Evolutionary conservation across 2,113 vertebrate species (phyloP), one percentile per base, ranked within the genome.

Genomic region (Lophochroa leadbeateri): DNA sequence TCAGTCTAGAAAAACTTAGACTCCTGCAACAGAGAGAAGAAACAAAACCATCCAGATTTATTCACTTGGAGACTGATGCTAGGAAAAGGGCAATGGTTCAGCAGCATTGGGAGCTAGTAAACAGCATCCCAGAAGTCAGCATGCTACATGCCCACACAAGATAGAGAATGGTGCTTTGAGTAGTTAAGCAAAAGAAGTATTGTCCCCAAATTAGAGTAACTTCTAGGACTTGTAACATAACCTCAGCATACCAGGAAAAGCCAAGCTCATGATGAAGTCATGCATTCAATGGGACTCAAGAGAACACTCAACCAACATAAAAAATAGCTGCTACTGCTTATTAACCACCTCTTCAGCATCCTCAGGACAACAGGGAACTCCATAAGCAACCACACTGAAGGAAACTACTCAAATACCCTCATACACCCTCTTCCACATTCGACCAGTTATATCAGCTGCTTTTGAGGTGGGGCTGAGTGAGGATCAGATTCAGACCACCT

Each of bases 171-270:
- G 44, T 39, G 80, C 83, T 69, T n/a, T 15, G 33, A 72, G n/a
- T 0, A 58, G 57, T 4, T 55, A 64, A 61, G 87, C 57, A 69
- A 77, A 74, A 63, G 67, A 69, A 20, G 47, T 10, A 76, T 23
- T 82, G 67, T 83, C 79, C 47, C 23, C 37, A 93, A 70, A 90
- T 63, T 70, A 77, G 31, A 5, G 57, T 25, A 76, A 72, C 29
- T 79, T 86, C 87, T 61, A 68, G 61, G 89, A 92, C 44, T 69
- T 79, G 64, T 43, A 86, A 52, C 76, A 68, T 27, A 94, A 83
- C 64, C 61, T 82, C 89, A 96, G 70, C 83, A 61, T 87, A 80
- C 33, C 53, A 44, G 89, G 67, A 92, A 94, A 82, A 87, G 57
- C 82, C 82, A 85, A 65, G 77, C 70, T 92, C 79, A 60, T 1